A percentile compares a stretch with the other conserved stretches of the same genome.
Conservation (phyloP, 2,888 invertebrate genomes). For the Apantesis nais region DNA sequence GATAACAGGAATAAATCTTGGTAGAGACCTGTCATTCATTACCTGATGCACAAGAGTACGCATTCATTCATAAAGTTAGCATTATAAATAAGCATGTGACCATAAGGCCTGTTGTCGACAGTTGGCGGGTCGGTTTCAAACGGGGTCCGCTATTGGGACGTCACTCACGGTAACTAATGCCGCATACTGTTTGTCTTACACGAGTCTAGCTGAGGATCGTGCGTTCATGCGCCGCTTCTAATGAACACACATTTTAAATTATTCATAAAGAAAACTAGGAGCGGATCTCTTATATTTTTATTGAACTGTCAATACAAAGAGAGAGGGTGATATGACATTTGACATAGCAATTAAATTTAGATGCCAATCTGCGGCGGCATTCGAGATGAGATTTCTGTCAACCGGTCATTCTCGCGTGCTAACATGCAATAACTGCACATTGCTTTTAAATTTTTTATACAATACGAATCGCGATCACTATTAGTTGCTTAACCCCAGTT, state of each 20-base stretch:
- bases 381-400: constrained; percentile 68
- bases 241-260: constrained; percentile 41
- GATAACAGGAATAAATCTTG: constrained; percentile 17
- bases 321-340: constrained; percentile 50
- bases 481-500: constrained; percentile 44
- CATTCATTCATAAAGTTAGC: constrained; percentile 66
- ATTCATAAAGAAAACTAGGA: constrained; percentile 2
- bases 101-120: constrained; percentile 51
- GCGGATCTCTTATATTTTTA: neutral
- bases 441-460: constrained; percentile 34
- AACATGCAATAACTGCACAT: constrained; percentile 35
- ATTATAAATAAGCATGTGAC: constrained; percentile 42
- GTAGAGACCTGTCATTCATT: constrained; percentile 49
- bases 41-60: constrained; percentile 40
- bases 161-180: constrained; percentile 71
- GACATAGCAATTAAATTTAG: constrained; percentile 71
- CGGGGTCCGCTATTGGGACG: constrained; percentile 65
- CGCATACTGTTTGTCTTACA: constrained; percentile 55
- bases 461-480: constrained; percentile 29
- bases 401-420: constrained; percentile 47
- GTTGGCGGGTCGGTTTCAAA: constrained; percentile 52
- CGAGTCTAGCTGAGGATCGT: constrained; percentile 59
- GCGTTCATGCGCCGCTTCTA: constrained; percentile 59
- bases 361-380: constrained; percentile 60
- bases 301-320: constrained; percentile 1